phyloP scores from a whole-genome alignment of 2,888 invertebrate genomes.

The Latheticus oryzae region DNA sequence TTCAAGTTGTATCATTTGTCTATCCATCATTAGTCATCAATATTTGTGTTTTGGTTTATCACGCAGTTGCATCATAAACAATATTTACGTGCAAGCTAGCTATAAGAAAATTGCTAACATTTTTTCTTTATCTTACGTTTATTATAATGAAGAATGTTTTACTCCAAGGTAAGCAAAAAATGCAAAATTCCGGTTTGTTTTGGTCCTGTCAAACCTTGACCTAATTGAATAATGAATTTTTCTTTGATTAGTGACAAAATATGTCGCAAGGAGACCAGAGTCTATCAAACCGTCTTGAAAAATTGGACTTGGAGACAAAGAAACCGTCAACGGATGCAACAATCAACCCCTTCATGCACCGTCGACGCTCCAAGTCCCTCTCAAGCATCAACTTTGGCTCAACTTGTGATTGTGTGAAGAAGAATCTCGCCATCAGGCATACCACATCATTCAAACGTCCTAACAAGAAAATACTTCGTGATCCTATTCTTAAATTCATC shows the following conservation, averaged over 20 bases:
- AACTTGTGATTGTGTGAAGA: conserved; percentile 57
- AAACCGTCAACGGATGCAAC: conserved; percentile 41
- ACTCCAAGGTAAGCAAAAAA: conserved; percentile 20
- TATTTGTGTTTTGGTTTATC: conserved; percentile 53
- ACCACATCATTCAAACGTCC: conserved; percentile 58
- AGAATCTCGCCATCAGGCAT: conserved; percentile 54
- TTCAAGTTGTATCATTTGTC: background rate
- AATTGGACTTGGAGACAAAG: conserved; percentile 60
- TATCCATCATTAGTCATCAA: conserved; percentile 53
- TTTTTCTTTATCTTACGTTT: conserved; percentile 1
- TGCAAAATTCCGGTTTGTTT: conserved; percentile 38
- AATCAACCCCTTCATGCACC: conserved; percentile 60
- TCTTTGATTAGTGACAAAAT: conserved; percentile 50
- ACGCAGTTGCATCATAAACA: conserved; percentile 26
- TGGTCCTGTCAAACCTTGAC: conserved; percentile 51
- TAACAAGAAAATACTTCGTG: conserved; percentile 67
- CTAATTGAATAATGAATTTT: conserved; percentile 42
- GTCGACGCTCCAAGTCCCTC: conserved; percentile 62
- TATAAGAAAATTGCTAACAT: conserved; percentile 12
- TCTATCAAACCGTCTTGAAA: conserved; percentile 60
- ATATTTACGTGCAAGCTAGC: background rate
- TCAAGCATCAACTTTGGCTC: conserved; percentile 62
- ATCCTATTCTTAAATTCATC: conserved; percentile 70
- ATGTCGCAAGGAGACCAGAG: conserved; percentile 63
- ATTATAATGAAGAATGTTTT: conserved; percentile 40